Percentiles rank a stretch among this genome's conserved stretches.
These are phyloP conservation scores for Nymphalis c-album DNA, from an alignment of 2,888 invertebrate species.

Conservation along the genomic window DNA sequence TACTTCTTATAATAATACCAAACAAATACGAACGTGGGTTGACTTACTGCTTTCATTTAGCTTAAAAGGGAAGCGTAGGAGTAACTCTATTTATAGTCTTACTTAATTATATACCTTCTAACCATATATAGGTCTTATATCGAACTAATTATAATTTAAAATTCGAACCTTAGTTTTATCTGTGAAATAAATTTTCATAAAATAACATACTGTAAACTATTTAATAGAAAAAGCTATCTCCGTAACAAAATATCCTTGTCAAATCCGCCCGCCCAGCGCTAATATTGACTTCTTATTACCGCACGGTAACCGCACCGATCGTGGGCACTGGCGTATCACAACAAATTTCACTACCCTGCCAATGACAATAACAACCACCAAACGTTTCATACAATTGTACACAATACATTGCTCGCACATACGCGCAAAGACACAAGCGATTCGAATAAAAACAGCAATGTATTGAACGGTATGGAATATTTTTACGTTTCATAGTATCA, in stretches of 20 bases:
- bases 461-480: constrained; percentile 29
- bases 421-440: too few species aligned
- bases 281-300: constrained; percentile 61
- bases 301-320: constrained; percentile 47
- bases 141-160: too few species aligned
- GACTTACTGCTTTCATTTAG: too few species aligned
- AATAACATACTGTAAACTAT: neutral
- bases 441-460: constrained; percentile 23
- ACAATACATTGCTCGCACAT: constrained; percentile 19
- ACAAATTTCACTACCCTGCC: constrained; percentile 27
- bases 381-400: neutral
- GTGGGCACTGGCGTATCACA: constrained; percentile 35
- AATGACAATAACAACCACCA: neutral
- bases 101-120: neutral
- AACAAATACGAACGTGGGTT: too few species aligned
- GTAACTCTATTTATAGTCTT: too few species aligned
- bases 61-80: too few species aligned
- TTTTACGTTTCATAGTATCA: constrained; percentile 31
- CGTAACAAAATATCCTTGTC: constrained; percentile 42
- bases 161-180: too few species aligned
- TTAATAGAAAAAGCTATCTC: constrained; percentile 43
- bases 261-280: constrained; percentile 68
- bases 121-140: too few species aligned
- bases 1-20: too few species aligned
- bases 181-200: neutral